These are phyloP conservation scores for Manis javanica DNA, from an alignment of 2,797 vertebrate species.

Conservation along the genomic window DNA sequence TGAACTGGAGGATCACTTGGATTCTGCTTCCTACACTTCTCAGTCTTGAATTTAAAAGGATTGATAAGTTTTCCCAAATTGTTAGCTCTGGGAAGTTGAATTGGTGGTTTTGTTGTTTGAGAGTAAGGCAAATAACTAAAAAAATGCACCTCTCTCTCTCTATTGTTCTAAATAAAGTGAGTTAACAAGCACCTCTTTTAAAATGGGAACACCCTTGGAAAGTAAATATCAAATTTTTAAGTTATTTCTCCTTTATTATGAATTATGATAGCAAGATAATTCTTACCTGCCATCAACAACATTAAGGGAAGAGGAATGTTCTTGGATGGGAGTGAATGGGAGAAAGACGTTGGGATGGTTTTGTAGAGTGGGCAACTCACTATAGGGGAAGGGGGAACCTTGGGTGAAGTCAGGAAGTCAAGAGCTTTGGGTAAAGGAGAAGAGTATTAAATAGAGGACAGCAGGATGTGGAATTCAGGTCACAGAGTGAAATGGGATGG, in stretches of 20 bases:
- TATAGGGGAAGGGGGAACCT: not conserved
- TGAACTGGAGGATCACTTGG: not conserved
- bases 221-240: not conserved
- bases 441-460: not conserved
- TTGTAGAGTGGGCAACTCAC: not conserved
- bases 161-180: not conserved
- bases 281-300: not conserved
- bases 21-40: not conserved
- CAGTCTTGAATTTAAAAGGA: not conserved
- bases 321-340: not conserved
- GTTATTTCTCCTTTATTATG: conserved; percentile 15
- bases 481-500: not conserved
- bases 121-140: not conserved
- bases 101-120: not conserved
- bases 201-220: not conserved
- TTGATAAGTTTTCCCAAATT: not conserved
- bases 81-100: not conserved
- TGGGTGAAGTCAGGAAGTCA: not conserved
- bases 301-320: not conserved
- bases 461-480: not conserved
- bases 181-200: not conserved
- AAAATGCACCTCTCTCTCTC: not conserved
- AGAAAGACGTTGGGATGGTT: not conserved
- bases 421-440: not conserved
- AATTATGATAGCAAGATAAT: not conserved